These are phyloP conservation scores for Champsocephalus esox DNA, from an alignment of 2,797 vertebrate genomes.

Conservation along the genomic window DNA sequence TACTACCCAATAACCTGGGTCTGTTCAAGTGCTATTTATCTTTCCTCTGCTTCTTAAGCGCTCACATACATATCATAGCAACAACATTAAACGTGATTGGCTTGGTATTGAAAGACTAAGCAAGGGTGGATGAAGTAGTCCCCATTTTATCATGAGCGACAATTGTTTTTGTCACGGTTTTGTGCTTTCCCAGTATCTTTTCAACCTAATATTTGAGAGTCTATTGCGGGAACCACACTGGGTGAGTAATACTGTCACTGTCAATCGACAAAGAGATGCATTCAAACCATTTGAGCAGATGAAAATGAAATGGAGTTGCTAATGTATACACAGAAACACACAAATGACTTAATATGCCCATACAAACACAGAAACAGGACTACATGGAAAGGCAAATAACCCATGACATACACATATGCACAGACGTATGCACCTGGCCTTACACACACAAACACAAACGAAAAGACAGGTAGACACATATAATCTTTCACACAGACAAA, in stretches of 20 bases:
- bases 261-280: neutral
- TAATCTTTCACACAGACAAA: conserved; percentile 4
- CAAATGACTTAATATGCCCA: neutral
- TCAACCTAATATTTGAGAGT: conserved; percentile 23
- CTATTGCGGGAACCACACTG: neutral
- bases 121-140: conserved; percentile 5
- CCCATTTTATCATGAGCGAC: conserved; percentile 23
- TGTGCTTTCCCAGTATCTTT: conserved; percentile 17
- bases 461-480: neutral
- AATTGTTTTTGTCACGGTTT: conserved; percentile 51
- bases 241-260: conserved; percentile 25
- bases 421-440: neutral
- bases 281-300: conserved; percentile 44
- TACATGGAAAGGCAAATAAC: neutral
- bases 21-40: conserved; percentile 45
- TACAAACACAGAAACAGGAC: neutral
- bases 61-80: conserved; percentile 57
- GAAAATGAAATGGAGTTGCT: conserved; percentile 37
- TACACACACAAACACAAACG: neutral
- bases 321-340: conserved; percentile 5
- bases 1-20: conserved; percentile 54
- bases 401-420: too few species aligned
- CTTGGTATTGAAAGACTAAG: conserved; percentile 49
- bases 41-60: conserved; percentile 42
- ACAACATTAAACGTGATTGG: conserved; percentile 44